Evolutionary conservation across 1,140 invertebrate species (phyloP), one percentile per base, ranked within the genome.

Genomic region (Drosophila takahashii): DNA sequence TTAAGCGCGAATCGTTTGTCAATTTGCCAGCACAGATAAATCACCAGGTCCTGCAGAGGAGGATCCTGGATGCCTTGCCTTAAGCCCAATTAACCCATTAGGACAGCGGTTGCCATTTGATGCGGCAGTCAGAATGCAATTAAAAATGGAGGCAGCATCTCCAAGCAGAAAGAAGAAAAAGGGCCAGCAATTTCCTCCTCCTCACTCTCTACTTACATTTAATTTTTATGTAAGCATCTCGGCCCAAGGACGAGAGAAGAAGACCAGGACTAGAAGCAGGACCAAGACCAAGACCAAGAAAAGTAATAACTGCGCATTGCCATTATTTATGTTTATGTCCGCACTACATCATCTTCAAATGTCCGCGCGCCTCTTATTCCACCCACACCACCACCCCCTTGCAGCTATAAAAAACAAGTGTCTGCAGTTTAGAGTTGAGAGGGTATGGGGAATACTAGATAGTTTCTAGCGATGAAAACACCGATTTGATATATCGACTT

Each of bases 311-410:
- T 86, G 83, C 83, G 83, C 83, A 81, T 87, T 87, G 75, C 83
- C 83, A 86, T 86, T 86, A 86, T 86, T 86, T 86, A 86, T 86
- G 83, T 86, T 86, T 86, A 86, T 86, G 83, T 86, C 83, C 84
- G 83, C 79, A 87, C 83, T 86, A 86, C 79, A 86, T 86, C 83
- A 86, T 86, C 79, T 87, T 86, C 83, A 86, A 85, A 86, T 85
- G 83, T 86, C 74, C 83, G 77, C 65, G 45, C 50, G 48, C 71
- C 50, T 18, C 44, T 22, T 41, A 22, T 18, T 6, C 50, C 64
- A 22, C 22, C 22, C 22, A 22, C 22, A 22, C 22, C 22, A 22
- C 8, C 29, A 66, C 27, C 53, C n/a, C 29, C 65, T 45, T 56
- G 56, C 41, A 61, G 74, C 81, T 80, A 86, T 85, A 85, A 85